Evolutionary conservation across 1,140 invertebrate species (phyloP).

Genomic region (Dolichoris vasculosae): DNA sequence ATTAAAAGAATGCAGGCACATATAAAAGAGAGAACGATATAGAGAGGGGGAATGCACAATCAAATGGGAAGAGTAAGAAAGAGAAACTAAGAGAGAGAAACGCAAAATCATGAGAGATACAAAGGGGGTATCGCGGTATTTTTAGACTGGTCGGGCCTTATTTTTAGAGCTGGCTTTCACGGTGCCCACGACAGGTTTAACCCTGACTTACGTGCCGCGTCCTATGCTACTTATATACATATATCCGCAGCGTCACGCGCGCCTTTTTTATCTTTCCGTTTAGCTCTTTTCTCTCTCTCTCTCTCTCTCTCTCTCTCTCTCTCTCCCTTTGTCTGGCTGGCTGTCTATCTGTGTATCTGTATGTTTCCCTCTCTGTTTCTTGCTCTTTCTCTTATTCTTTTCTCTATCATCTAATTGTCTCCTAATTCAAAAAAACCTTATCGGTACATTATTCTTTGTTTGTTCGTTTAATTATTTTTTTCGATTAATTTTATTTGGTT

Average conservation of each 20-base stretch:
- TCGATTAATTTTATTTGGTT: not conserved
- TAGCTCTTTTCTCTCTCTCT: not conserved
- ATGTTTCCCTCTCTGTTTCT: not conserved
- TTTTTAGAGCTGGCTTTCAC: conserved; percentile 66
- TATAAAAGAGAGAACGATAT: not conserved
- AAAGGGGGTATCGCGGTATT: conserved; percentile 23
- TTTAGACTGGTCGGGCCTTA: conserved; percentile 56
- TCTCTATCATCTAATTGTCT: not conserved
- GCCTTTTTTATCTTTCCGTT: not conserved
- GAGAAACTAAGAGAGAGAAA: not conserved
- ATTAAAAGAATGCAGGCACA: conserved; percentile 32
- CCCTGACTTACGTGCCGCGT: conserved; percentile 64
- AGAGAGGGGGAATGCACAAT: not conserved
- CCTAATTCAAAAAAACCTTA: not conserved
- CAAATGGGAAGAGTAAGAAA: too few species aligned
- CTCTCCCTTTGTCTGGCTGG: not conserved
- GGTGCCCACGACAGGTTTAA: conserved; percentile 60
- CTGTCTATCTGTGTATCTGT: not conserved
- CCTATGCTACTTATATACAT: conserved; percentile 9
- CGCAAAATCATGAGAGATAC: not conserved
- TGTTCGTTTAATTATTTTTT: not conserved
- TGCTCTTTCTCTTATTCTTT: not conserved
- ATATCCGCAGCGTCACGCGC: not conserved
- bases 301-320: not conserved
- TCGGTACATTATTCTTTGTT: not conserved